Base-by-base conservation (phyloP, 2,113 vertebrate species). In the Amblyornis subalaris region DNA sequence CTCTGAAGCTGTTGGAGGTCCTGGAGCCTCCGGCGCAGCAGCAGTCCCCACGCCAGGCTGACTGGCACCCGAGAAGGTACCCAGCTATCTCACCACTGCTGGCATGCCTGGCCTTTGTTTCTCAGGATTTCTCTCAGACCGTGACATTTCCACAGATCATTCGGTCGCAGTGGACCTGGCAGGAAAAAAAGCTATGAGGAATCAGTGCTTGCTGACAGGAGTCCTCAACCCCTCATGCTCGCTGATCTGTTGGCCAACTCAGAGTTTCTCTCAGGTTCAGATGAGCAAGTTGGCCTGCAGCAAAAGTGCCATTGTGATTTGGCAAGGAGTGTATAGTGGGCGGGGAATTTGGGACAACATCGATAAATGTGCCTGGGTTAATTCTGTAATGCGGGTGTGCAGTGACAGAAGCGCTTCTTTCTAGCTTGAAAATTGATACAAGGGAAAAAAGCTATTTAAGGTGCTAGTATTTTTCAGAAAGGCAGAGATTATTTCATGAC, bases 301-400 rank as follows among this genome's bases (percentile, higher is more conserved):
- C 51, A 64, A 45, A 72, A 76, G 22, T 0, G 0, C 31, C 4
- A 2, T 17, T 0, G 0, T 23, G 35, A 42, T 55, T 47, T 67
- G 67, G 21, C 24, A 38, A 10, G 35, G 22, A 28, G 10, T 14
- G 19, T 44, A 9, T 11, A n/a, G 51, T 4, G 9, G 8, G 67
- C 21, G 51, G 78, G 55, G 10, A 9, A 42, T 77, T 75, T 72
- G 50, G 22, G 57, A 29, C 1, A 2, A 61, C 3, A 0, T 50
- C 1, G 14, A 2, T 57, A 57, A 45, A 54, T 28, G 19, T 79
- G 62, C 62, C 50, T 2, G 3, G 24, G 48, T 89, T 72, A 83
- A 78, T 69, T 77, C 75, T 42, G 2, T 21, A 42, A 51, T 22
- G 23, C 0, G 2, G 50, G 28, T 1, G 1, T n/a, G 33, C 9